Evolutionary conservation across 2,113 vertebrate species (phyloP).

Genomic region (Sander vitreus): DNA sequence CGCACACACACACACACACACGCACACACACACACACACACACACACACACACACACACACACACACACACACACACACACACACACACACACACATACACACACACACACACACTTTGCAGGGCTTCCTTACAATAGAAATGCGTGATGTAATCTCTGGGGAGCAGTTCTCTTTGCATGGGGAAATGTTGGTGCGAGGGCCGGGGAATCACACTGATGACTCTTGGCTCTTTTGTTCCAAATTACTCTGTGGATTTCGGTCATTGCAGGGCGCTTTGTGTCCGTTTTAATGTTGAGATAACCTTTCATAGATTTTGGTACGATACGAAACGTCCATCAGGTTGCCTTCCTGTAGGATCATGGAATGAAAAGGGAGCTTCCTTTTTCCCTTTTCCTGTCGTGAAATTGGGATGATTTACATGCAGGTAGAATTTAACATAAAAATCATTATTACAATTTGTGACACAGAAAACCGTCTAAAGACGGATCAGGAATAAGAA

Average conservation of each 20-base stretch:
- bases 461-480: not conserved
- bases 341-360: constrained; percentile 68
- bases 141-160: constrained; percentile 74
- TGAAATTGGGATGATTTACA: not conserved
- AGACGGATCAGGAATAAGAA: not conserved
- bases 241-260: constrained; percentile 17
- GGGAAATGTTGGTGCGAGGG: constrained; percentile 57
- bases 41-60: constrained; percentile 16
- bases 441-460: not conserved
- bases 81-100: constrained; percentile 15
- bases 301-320: constrained; percentile 35
- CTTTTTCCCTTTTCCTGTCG: not conserved
- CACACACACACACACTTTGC: constrained; percentile 55
- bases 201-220: constrained; percentile 38
- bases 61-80: constrained; percentile 17
- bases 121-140: constrained; percentile 70
- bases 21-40: constrained; percentile 33
- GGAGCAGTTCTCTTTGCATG: constrained; percentile 69
- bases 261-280: constrained; percentile 32
- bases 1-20: constrained; percentile 45
- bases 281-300: constrained; percentile 17
- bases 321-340: constrained; percentile 62
- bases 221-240: constrained; percentile 41
- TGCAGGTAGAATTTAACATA: not conserved
- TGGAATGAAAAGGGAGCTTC: constrained; percentile 13